Evolutionary conservation across 2,797 vertebrate genomes (phyloP), one percentile per base, ranked within the genome.

Genomic region (Hippopotamyrus pictus): DNA sequence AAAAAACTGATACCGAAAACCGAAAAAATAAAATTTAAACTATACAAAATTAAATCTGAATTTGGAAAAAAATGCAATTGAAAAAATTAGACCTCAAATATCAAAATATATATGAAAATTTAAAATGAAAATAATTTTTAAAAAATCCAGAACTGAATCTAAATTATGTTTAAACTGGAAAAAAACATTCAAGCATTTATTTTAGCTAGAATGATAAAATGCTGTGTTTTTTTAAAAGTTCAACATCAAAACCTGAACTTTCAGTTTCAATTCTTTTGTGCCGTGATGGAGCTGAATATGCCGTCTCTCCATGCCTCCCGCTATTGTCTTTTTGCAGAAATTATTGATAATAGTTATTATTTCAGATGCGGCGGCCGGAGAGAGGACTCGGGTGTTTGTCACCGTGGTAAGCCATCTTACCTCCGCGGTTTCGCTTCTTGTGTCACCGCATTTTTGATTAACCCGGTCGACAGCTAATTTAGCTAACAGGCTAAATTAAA

Each of bases 351-450:
- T 88, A 48, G 69, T 3, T 14, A 9, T 29, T 48, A 19, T 22
- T 14, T 48, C 5, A 19, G 12, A 83, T 2, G 3, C 17, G 1
- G 82, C 46, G 50, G 37, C 53, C 14, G 88, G 25, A 37, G 29
- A 86, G 17, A 41, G 79, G 86, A 89, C 57, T 83, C 83, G 0
- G 50, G 46, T 65, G 59, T 65, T 65, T 69, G 87, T 88, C 59
- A 88, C 87, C 14, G 87, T 69, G 59, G 87, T 69, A 48, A 88
- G 37, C 5, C 25, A 17, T 46, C 1, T 8, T 29, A 54, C 22
- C 41, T 3, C 12, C 33, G 17, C 4, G 17, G 37, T 82, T 82
- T 79, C 73, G 73, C 14, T 25, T 37, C 29, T 17, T 79, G 12
- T 79, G 29, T 41, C 41, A 9, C 17, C 1, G 19, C 14, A 6